Evolutionary conservation across 1,140 invertebrate species (phyloP).

Genomic region (Lanistes nyassanus): DNA sequence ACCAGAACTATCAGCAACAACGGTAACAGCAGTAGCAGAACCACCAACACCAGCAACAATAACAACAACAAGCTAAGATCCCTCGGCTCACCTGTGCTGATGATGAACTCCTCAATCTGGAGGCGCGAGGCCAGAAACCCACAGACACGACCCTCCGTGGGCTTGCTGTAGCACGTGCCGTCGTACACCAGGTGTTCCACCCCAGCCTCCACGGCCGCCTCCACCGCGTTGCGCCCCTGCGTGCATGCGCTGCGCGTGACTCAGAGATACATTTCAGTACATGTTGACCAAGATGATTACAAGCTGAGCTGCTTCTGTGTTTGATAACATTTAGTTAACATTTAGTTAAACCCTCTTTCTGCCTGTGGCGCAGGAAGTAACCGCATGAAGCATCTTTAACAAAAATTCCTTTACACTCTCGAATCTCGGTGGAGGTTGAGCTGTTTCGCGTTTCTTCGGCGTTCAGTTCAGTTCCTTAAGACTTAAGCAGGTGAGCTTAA

Average conservation of each 20-base stretch:
- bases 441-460: too few species aligned
- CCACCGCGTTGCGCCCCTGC: conserved; percentile 2
- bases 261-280: too few species aligned
- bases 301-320: too few species aligned
- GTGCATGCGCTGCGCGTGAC: neutral
- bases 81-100: neutral
- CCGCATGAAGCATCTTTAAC: too few species aligned
- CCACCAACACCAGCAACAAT: neutral
- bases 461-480: too few species aligned
- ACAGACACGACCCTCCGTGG: neutral
- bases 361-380: too few species aligned
- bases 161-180: conserved; percentile 15
- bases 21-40: neutral
- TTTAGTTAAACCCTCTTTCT: too few species aligned
- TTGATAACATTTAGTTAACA: too few species aligned
- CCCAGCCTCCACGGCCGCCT: conserved; percentile 5
- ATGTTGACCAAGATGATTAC: too few species aligned
- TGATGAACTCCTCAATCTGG: conserved; percentile 16
- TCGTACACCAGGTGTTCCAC: conserved; percentile 16
- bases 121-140: neutral
- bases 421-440: too few species aligned
- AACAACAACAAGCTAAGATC: neutral
- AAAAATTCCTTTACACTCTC: too few species aligned
- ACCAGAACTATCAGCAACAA: neutral
- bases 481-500: too few species aligned